Percentiles rank a stretch among this genome's conserved stretches.
Conservation (phyloP, 2,797 vertebrate species). For the Phrynocephalus vlangalii region DNA sequence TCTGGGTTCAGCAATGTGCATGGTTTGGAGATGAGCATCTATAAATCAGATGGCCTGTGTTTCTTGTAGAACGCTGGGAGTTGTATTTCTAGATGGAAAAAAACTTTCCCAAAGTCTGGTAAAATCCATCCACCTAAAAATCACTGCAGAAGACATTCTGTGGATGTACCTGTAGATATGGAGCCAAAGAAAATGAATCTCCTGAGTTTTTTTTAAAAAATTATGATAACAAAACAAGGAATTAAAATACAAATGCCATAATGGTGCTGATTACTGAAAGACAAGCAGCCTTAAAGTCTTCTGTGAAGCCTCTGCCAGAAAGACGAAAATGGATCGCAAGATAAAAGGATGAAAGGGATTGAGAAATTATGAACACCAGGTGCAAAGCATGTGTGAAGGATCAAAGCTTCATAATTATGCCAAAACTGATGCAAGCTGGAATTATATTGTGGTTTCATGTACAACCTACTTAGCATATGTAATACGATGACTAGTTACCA, state of each 20-base stretch:
- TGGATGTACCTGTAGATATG: not conserved
- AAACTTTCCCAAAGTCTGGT: no score
- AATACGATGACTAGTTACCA: not conserved
- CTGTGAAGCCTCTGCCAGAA: not conserved
- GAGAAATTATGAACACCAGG: not conserved
- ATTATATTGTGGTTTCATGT: not conserved
- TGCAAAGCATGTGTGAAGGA: not conserved
- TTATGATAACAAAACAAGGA: slow-evolving; percentile 39
- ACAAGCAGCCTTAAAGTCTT: slow-evolving; percentile 1
- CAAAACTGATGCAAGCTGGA: not conserved
- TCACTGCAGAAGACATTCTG: not conserved
- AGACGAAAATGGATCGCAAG: not conserved
- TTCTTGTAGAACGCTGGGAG: no score
- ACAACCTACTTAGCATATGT: not conserved
- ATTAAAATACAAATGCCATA: slow-evolving; percentile 42
- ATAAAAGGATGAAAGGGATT: not conserved
- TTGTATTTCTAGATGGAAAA: no score
- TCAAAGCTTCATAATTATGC: not conserved
- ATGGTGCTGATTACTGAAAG: slow-evolving; percentile 13
- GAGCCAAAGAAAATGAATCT: slow-evolving; percentile 31
- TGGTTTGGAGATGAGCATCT: not conserved
- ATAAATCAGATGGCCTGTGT: not conserved
- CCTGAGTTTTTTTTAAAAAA: slow-evolving; percentile 45
- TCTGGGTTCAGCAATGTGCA: not conserved
- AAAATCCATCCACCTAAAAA: not conserved